Base-by-base conservation (phyloP, 2,113 vertebrate genomes). In the Mobula birostris region DNA sequence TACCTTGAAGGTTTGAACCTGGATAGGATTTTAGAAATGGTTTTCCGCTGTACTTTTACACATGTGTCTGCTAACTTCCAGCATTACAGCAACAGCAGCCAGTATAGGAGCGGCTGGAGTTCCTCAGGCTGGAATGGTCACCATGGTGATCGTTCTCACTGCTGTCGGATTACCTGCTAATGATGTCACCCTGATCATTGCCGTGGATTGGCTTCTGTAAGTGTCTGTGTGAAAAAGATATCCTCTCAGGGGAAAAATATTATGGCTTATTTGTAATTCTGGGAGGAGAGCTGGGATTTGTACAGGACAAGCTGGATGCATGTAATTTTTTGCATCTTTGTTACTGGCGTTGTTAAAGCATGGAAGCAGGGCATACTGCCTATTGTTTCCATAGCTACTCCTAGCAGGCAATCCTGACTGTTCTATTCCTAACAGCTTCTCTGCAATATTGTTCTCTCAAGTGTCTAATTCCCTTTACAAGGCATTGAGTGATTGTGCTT, bases 161-260 rank as follows among this genome's bases (percentile, higher is more conserved):
- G 99, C 99, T 0, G 98, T 99, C 8, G 99, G 99, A 82, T 96
- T 99, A 94, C 99, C 99, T 0, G 97, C 98, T 0, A 97, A 96
- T 95, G 99, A 99, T 56, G 98, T 99, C 95, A 99, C 99, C 90
- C 97, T 99, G 74, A 99, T 99, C 94, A 97, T 99, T 0, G 98
- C 99, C 32, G 98, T 99, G 12, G 99, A 99, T 96, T 99, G 99
- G 99, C 97, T 99, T 95, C 97, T 99, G 99, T 99, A 96, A 98
- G 99, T 98, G 8, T 15, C 32, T 36, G 27, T 24, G 58, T 15
- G 19, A 21, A 11, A 63, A 66, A 7, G n/a, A 58, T 8, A 36
- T 24, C 21, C 58, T 29, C 8, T 29, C 61, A 11, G 32, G 1
- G 9, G 21, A 56, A 94, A 77, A 29, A 48, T 1, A 32, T 27